These are phyloP conservation scores for Thamnaconus septentrionalis DNA, from an alignment of 2,113 vertebrate species.

Conservation along the genomic window DNA sequence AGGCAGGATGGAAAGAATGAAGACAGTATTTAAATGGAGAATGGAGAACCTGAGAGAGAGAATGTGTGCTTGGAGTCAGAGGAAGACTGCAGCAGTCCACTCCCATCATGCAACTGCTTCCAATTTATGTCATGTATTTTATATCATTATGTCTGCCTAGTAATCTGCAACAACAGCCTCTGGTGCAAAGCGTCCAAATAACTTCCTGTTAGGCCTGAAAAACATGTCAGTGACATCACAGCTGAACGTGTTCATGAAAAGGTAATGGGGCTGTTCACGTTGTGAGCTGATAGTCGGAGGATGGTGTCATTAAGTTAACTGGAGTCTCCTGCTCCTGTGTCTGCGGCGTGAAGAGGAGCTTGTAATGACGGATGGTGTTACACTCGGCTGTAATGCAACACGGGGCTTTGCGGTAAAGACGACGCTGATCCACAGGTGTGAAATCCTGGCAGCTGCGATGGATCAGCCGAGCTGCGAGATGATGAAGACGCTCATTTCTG, in stretches of 20 bases:
- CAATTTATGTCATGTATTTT: too few species aligned
- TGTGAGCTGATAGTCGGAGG: slow-evolving; percentile 17
- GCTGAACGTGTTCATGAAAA: not conserved
- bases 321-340: slow-evolving; percentile 58
- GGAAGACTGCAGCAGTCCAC: too few species aligned
- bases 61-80: too few species aligned
- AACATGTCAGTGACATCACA: too few species aligned
- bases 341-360: slow-evolving; percentile 50
- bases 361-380: slow-evolving; percentile 65
- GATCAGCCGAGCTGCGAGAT: not conserved
- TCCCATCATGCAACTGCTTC: too few species aligned
- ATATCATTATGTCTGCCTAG: too few species aligned
- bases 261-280: not conserved
- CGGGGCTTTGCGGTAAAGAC: slow-evolving; percentile 31
- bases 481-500: not conserved
- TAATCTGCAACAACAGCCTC: too few species aligned
- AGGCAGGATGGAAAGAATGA: too few species aligned
- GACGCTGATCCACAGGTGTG: slow-evolving; percentile 41
- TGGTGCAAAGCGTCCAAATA: too few species aligned
- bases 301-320: slow-evolving; percentile 47
- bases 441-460: slow-evolving; percentile 24
- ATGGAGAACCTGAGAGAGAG: too few species aligned
- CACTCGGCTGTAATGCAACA: slow-evolving; percentile 38
- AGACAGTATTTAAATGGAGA: too few species aligned
- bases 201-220: too few species aligned